Evolutionary conservation across 2,113 vertebrate genomes (phyloP).

Genomic region (Sorex fumeus): DNA sequence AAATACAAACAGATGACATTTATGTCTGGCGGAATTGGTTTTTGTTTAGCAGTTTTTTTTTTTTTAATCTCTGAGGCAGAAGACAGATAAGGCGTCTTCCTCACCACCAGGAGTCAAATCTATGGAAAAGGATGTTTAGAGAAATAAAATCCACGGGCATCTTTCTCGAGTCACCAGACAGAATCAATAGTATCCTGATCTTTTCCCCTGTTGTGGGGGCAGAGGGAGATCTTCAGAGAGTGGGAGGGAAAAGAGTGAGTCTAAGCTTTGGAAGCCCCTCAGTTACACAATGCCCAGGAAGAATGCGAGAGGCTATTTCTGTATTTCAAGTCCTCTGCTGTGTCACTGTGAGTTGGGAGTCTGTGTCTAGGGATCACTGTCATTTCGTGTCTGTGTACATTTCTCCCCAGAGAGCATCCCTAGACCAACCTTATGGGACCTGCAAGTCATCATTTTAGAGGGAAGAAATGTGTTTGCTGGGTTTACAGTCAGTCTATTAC

Average conservation of each 20-base stretch:
- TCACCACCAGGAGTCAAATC: slow-evolving; percentile 61
- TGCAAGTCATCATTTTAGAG: slow-evolving; percentile 31
- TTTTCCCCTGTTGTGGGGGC: neutral
- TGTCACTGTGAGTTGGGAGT: slow-evolving; percentile 51
- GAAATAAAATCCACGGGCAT: slow-evolving; percentile 69
- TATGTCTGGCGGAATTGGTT: slow-evolving; percentile 78
- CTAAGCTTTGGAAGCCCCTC: slow-evolving; percentile 38
- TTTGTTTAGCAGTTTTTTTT: slow-evolving; percentile 46
- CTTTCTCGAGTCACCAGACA: slow-evolving; percentile 49
- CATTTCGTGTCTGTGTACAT: slow-evolving; percentile 19
- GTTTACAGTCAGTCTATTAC: slow-evolving; percentile 31
- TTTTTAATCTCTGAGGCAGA: slow-evolving; percentile 64
- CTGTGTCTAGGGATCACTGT: neutral
- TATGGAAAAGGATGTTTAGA: slow-evolving; percentile 60
- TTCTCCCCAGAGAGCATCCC: neutral
- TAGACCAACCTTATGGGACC: slow-evolving; percentile 12
- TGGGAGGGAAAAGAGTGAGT: neutral
- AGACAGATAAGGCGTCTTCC: slow-evolving; percentile 59
- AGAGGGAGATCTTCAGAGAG: slow-evolving; percentile 20
- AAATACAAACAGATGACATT: slow-evolving; percentile 84
- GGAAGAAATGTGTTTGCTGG: slow-evolving; percentile 41
- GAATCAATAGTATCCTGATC: slow-evolving; percentile 46
- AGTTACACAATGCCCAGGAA: slow-evolving; percentile 33
- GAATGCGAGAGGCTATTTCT: slow-evolving; percentile 41
- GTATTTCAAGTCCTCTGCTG: neutral